Percentiles rank a stretch among this genome's conserved stretches.
phyloP scores from a whole-genome alignment of 2,888 invertebrate species.

The Gryllus longicercus region DNA sequence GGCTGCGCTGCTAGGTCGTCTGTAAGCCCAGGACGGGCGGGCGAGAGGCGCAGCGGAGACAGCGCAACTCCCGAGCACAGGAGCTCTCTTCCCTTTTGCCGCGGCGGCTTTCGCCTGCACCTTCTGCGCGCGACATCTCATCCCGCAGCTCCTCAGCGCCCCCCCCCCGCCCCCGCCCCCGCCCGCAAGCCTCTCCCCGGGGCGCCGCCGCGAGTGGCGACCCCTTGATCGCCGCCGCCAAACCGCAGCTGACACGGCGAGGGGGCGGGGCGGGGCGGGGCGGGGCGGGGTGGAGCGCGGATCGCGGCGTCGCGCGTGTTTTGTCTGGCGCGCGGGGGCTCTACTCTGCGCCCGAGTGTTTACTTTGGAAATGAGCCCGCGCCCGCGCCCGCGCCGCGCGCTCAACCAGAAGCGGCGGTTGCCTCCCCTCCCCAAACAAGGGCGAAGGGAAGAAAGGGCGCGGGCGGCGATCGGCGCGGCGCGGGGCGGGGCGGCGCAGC shows the following conservation, averaged over 20 bases:
- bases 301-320: not conserved
- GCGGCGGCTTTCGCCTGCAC: too few species aligned
- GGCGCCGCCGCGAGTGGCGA: not conserved
- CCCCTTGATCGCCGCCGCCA: not conserved
- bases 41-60: too few species aligned
- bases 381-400: not conserved
- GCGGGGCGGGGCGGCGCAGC: too few species aligned
- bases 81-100: too few species aligned
- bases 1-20: too few species aligned
- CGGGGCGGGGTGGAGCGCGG: not conserved
- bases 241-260: constrained; percentile 5
- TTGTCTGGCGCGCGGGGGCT: not conserved
- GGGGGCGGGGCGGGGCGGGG: not conserved
- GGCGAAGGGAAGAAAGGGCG: too few species aligned
- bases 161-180: not conserved
- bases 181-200: not conserved
- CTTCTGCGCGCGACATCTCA: too few species aligned
- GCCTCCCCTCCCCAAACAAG: not conserved
- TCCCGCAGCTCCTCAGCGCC: not conserved
- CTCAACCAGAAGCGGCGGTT: not conserved
- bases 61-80: too few species aligned
- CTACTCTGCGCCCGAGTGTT: not conserved
- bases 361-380: constrained; percentile 6
- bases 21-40: too few species aligned
- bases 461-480: too few species aligned